A percentile compares a stretch with the other conserved stretches of the same genome.
phyloP scores from a whole-genome alignment of 37 sponge, comb jelly and placozoan species.

The Crambe crambe region DNA sequence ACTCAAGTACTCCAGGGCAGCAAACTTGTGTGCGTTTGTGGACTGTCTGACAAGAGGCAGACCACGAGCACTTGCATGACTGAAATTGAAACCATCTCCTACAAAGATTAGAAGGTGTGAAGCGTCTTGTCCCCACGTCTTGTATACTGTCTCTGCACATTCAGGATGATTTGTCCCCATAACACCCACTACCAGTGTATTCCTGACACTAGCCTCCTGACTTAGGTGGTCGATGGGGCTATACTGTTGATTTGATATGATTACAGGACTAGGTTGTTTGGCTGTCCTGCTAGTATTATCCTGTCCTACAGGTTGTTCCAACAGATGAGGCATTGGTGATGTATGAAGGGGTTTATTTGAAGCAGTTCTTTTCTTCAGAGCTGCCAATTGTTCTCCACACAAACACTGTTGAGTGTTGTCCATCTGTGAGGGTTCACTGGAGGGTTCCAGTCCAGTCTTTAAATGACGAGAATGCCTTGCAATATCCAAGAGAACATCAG shows the following conservation, averaged over 20 bases:
- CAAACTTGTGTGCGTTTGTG: constrained; percentile 22
- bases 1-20: constrained; percentile 52
- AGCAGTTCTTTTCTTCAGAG: too few species aligned
- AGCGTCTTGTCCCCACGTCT: constrained; percentile 58
- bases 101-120: constrained; percentile 59
- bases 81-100: constrained; percentile 20
- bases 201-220: constrained; percentile 7
- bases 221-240: neutral
- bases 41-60: constrained; percentile 57
- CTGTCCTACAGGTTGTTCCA: neutral
- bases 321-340: neutral
- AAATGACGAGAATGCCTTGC: too few species aligned
- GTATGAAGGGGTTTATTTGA: too few species aligned
- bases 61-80: neutral
- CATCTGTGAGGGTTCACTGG: too few species aligned
- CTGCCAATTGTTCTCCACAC: neutral
- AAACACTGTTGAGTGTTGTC: neutral
- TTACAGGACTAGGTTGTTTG: too few species aligned
- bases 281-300: too few species aligned
- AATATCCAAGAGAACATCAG: too few species aligned
- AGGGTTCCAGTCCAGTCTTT: neutral
- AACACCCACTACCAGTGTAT: constrained; percentile 59
- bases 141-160: constrained; percentile 50
- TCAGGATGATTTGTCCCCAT: constrained; percentile 36
- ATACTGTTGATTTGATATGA: neutral